Conservation (phyloP, 2,797 vertebrate species). For the Passerculus sandwichensis region DNA sequence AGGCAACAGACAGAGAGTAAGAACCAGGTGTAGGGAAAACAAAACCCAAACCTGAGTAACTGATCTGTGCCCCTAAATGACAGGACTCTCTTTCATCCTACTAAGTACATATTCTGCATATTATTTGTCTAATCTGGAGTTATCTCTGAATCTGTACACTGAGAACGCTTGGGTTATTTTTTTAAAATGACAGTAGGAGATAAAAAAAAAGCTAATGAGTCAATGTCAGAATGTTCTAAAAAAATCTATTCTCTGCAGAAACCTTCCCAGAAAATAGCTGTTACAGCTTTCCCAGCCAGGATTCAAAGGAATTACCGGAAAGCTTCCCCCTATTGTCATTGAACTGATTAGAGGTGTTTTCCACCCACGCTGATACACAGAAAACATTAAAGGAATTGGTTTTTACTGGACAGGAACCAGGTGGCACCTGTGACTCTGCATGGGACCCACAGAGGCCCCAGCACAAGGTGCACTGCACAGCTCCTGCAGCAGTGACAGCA, state of each 20-base stretch:
- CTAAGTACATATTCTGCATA: neutral
- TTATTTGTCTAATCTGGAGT: neutral
- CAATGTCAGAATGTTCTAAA: neutral
- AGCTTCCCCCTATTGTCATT: neutral
- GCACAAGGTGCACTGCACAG: rapidly evolving
- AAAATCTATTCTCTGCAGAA: neutral
- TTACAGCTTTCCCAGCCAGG: neutral
- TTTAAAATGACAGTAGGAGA: neutral
- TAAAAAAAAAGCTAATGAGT: neutral
- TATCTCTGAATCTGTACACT: neutral
- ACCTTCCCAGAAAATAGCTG: neutral
- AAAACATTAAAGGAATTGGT: neutral
- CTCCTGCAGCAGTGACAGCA: neutral
- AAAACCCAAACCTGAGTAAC: neutral
- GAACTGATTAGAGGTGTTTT: neutral
- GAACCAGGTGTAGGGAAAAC: neutral
- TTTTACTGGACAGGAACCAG: neutral
- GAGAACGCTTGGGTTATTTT: neutral
- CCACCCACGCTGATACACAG: neutral
- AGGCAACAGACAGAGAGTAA: neutral
- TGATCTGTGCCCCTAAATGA: neutral
- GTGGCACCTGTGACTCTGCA: neutral
- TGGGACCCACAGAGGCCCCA: neutral
- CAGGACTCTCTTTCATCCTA: neutral
- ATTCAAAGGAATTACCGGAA: neutral